Evolutionary conservation across 1,140 invertebrate genomes (phyloP), one percentile per base, ranked within the genome.

Genomic region (Drosophila nikananu): DNA sequence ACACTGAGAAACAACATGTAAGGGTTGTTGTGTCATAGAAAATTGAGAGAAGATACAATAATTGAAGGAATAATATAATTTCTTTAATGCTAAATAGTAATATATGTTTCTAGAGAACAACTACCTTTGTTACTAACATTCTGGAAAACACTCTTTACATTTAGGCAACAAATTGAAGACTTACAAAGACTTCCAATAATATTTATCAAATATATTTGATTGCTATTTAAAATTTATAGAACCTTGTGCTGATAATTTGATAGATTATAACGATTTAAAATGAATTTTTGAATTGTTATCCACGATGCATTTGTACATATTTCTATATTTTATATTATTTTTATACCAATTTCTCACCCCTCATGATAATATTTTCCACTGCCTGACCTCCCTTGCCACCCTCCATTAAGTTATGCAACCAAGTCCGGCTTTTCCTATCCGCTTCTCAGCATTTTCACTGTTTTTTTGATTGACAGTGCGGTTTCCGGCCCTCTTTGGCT

Each of bases 401-500:
- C 55, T 25, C 49, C 30, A 15, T 1, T 23, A 52, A 30, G 23
- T 25, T 74, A 27, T 46, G 65, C 27, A 72, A 59, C 35, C 64
- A 35, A 58, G 68, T 39, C 42, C 21, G 58, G 49, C 61, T 54
- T n/a, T 39, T 12, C 13, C 35, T 67, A 35, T 32, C n/a, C 42
- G 25, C 54, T 15, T 35, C 39, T 62, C 49, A 9, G 27, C 39
- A 32, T 64, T 70, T 46, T 51, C 58, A 72, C 30, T 30, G 2
- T 61, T 74, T 89, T 25, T 87, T 81, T 87, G 84, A 87, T 83
- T 90, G 86, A 89, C 86, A 83, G 77, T 87, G 84, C 86, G 84
- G 84, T 87, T 87, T 87, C 84, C 84, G 84, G 84, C 80, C 48
- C 73, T 64, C 54, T 63, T 51, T 19, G 30, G 32, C 13, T 37